These are phyloP conservation scores for Eutrigla gurnardus DNA, from an alignment of 2,797 vertebrate genomes.

Conservation along the genomic window DNA sequence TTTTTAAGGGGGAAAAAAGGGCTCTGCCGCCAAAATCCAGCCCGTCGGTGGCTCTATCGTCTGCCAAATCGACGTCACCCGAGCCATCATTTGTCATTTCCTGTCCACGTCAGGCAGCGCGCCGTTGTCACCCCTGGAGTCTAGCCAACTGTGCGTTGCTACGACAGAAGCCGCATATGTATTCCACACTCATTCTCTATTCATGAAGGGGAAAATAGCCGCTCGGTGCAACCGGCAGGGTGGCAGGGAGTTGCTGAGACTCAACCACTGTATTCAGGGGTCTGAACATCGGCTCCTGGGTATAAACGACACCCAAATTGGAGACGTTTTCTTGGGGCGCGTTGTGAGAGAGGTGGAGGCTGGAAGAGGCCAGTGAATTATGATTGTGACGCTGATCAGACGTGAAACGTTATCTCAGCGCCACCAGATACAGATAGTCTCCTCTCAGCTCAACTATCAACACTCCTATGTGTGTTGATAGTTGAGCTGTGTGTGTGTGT, in stretches of 20 bases:
- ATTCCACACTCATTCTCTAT: conserved; percentile 63
- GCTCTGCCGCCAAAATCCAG: conserved; percentile 21
- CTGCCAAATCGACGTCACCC: conserved; percentile 14
- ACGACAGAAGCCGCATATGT: conserved; percentile 32
- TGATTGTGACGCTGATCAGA: conserved; percentile 65
- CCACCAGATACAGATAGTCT: conserved; percentile 59
- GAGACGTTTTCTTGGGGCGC: conserved; percentile 23
- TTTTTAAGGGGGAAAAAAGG: conserved; percentile 12
- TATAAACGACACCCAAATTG: conserved; percentile 15
- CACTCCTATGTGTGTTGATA: conserved; percentile 39
- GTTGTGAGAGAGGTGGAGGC: conserved; percentile 29
- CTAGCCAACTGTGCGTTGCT: conserved; percentile 33
- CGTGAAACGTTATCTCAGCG: conserved; percentile 68
- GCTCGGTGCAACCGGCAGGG: conserved; percentile 13
- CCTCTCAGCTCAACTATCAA: conserved; percentile 57
- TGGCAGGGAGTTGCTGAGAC: conserved; percentile 32
- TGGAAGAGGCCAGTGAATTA: conserved; percentile 45
- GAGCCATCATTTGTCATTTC: conserved; percentile 29
- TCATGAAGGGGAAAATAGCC: conserved; percentile 58
- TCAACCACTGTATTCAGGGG: conserved; percentile 19
- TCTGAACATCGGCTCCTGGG: conserved; percentile 28
- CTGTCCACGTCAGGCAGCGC: conserved; percentile 4
- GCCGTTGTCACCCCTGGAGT: conserved; percentile 13
- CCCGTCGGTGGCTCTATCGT: conserved; percentile 1
- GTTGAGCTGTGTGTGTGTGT: conserved; percentile 30